Base-by-base conservation (phyloP, 2,888 invertebrate species). In the Thera britannica region DNA sequence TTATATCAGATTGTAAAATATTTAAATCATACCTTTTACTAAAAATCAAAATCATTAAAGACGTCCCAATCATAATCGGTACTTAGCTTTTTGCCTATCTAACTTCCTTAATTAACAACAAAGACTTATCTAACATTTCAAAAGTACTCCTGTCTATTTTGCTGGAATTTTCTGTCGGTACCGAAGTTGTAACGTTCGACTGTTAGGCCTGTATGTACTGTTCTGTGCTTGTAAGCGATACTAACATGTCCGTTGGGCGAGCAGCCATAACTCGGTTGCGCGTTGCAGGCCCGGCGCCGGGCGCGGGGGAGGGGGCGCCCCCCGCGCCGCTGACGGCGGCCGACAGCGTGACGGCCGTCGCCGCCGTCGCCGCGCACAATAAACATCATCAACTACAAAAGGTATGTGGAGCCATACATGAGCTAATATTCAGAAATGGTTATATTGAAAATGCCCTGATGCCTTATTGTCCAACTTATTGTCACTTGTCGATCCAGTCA, bases 321-420 rank as follows among this genome's bases (percentile, higher is more conserved):
- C 79, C 84, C 88, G 89, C 36, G 65, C 59, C 8, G 68, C 70
- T 35, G 69, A 85, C 90, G 58, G 67, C 72, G 51, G 49, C 66
- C 52, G 5, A 38, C 59, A 90, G 90, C 48, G 91, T 89, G n/a
- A 85, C 89, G 58, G 66, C 60, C 57, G 55, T 52, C 46, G 65
- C 64, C 59, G 58, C 70, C n/a, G 71, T 78, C 41, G 69, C 67
- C 6, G 67, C 72, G 75, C 61, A 58, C 72, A 70, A 62, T 81
- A 86, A 74, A 71, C 91, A 83, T 78, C 87, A 82, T 80, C 88
- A 86, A 74, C 80, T 90, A 70, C 90, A 90, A 75, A 90, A 90
- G 87, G 90, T 89, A 62, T 58, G 8, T 23, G 2, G 9, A 23
- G 23, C 23, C 23, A 1, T 23, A 23, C 23, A 23, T 23, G 23